Evolutionary conservation across 2,888 invertebrate species (phyloP).

Genomic region (Orthosia gothica): DNA sequence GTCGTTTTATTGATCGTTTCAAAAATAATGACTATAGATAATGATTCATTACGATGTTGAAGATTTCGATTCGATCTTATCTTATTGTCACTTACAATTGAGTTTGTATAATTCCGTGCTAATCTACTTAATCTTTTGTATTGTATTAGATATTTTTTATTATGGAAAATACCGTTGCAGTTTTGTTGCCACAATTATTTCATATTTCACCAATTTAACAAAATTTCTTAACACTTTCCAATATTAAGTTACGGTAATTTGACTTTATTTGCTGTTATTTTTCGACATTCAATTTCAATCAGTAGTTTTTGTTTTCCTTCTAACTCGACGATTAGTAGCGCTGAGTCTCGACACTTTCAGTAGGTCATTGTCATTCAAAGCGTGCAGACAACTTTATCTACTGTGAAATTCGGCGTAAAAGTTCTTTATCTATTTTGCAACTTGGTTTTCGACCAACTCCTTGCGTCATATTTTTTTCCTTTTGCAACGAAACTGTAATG

Average conservation of each 20-base stretch:
- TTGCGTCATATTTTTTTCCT: constrained; percentile 82
- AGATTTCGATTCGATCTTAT: background rate
- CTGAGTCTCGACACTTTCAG: constrained; percentile 75
- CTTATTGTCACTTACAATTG: background rate
- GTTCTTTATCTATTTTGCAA: constrained; percentile 85
- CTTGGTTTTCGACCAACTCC: constrained; percentile 73
- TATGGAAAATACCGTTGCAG: background rate
- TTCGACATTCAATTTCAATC: constrained; percentile 32
- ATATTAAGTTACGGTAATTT: constrained; percentile 1
- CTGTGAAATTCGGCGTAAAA: constrained; percentile 87
- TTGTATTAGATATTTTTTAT: constrained; percentile 4
- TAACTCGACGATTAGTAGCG: constrained; percentile 52
- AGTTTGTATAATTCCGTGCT: background rate
- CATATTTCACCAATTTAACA: background rate
- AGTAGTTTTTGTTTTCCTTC: constrained; percentile 47
- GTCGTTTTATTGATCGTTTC: constrained; percentile 4
- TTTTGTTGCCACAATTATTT: constrained; percentile 12
- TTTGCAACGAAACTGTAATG: constrained; percentile 68
- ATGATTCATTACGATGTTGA: background rate
- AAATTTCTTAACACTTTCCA: background rate
- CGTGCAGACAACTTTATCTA: constrained; percentile 82
- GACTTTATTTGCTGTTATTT: constrained; percentile 4
- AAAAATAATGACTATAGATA: constrained; percentile 6
- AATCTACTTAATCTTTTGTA: background rate
- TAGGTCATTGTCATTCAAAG: constrained; percentile 88